Base-by-base conservation (phyloP, 2,888 invertebrate genomes). In the Mechanitis mazaeus region DNA sequence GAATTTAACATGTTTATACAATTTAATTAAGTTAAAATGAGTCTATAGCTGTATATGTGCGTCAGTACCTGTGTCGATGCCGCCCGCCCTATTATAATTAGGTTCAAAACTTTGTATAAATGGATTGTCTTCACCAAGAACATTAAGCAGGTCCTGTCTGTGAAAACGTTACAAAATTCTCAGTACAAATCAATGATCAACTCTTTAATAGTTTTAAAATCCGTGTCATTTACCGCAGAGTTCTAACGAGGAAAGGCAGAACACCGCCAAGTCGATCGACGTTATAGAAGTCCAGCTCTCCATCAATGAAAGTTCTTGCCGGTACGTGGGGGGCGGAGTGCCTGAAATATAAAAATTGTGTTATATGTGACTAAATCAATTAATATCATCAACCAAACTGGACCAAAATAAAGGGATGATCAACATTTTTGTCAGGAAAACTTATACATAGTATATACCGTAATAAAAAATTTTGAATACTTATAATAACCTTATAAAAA, bases 261-360 rank as follows among this genome's bases (percentile, higher is more conserved):
- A 94, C 91, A 4, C 95, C 95, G 3, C 94, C 95, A 56, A 94
- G 86, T 58, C 94, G 88, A 72, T 94, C 94, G 3, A 93, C 92
- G 62, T 93, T 93, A 73, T 91, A 91, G 74, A 93, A 94, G 71
- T 93, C 92, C 54, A 94, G 84, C 47, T 92, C 92, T 3, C 93
- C 93, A 67, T 94, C 93, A 69, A 93, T 93, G 75, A 94, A 94
- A 9, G 92, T 91, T 68, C 91, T 91, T 1, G 84, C 74, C 2
- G 90, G 88, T 12, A 89, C 60, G 61, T 87, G 83, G 0, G 85
- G 84, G 1, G 79, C 79, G 9, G 74, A 33, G 50, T 78, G 33
- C 11, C n/a, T 45, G 46, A 20, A 1, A 46, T 46, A 46, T 46
- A 1, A 35, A 5, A 35, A 35, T 35, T 5, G 6, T 35, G 35